Evolutionary conservation across 2,888 invertebrate species (phyloP), one percentile per base, ranked within the genome.

Genomic region (Bimastos eiseni): DNA sequence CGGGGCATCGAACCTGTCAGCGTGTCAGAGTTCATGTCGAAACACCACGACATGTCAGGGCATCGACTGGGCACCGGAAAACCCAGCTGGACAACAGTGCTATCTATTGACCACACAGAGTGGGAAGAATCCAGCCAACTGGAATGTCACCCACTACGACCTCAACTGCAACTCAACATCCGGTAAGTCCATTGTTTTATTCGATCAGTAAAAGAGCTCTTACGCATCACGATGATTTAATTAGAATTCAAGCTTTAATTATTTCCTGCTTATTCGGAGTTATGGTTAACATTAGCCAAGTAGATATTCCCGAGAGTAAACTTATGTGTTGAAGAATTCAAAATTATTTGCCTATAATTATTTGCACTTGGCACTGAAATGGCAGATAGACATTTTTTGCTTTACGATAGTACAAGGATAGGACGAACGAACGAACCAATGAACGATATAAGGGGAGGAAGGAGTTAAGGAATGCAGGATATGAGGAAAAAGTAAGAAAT

Each of bases 91-190:
- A 86, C 34, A 36, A 37, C 86, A 86, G n/a, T 86, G 86, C 17
- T 86, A 34, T 36, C 86, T 86, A 19, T 36, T 86, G 17, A 34
- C 13, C 34, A 37, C 37, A 6, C 86, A 86, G 86, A 36, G 19
- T 24, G 36, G 36, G 0, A 86, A 37, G 24, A 6, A 24, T 36
- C 37, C 5, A 13, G 34, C 86, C n/a, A 34, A 30, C 30, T 34
- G 86, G 34, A 70, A 70, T n/a, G 86, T 86, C 86, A 36, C 19
- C 36, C 86, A 86, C 86, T 86, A 86, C 36, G 86, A 86, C 34
- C 86, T 86, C 37, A 19, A 36, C 34, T 86, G 86, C n/a, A 36
- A 30, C 70, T 70, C 70, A 8, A n/a, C 70, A 70, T 70, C 70
- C 4, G n/a, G 70, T 70, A 70, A 70, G n/a, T 70, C 30, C 70